Evolutionary conservation across 2,888 invertebrate genomes (phyloP).

Genomic region (Trachelus iudaicus): DNA sequence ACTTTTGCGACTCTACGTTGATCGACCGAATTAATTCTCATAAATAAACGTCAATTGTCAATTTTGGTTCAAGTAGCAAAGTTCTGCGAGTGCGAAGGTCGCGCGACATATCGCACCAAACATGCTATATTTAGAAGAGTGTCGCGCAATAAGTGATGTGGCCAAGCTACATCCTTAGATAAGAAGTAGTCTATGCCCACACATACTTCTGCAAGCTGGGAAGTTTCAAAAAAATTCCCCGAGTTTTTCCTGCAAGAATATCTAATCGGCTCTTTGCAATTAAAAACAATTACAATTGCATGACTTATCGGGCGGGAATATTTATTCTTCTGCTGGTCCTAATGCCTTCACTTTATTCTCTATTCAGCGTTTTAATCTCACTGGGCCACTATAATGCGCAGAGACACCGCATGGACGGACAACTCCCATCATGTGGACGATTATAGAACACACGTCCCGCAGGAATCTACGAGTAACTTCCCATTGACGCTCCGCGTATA

Average conservation of each 20-base stretch:
- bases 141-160: conserved; percentile 22
- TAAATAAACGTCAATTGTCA: background rate
- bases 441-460: conserved; percentile 10
- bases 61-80: background rate
- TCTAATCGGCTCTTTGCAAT: background rate
- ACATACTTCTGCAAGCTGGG: background rate
- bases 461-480: conserved; percentile 21
- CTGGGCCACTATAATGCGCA: background rate
- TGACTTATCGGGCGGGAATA: background rate
- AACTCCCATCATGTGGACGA: background rate
- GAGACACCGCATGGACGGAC: conserved; percentile 5
- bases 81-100: conserved; percentile 35
- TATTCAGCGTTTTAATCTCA: background rate
- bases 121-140: conserved; percentile 44
- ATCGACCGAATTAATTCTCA: background rate
- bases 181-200: background rate
- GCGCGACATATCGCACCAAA: conserved; percentile 24
- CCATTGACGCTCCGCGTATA: conserved; percentile 15
- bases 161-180: conserved; percentile 2
- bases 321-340: background rate
- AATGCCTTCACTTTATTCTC: background rate
- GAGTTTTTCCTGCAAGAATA: background rate
- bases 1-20: background rate
- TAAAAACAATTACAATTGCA: background rate
- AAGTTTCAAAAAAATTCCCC: background rate